phyloP scores from a whole-genome alignment of 1,140 invertebrate species.

The Calephelis nemesis region DNA sequence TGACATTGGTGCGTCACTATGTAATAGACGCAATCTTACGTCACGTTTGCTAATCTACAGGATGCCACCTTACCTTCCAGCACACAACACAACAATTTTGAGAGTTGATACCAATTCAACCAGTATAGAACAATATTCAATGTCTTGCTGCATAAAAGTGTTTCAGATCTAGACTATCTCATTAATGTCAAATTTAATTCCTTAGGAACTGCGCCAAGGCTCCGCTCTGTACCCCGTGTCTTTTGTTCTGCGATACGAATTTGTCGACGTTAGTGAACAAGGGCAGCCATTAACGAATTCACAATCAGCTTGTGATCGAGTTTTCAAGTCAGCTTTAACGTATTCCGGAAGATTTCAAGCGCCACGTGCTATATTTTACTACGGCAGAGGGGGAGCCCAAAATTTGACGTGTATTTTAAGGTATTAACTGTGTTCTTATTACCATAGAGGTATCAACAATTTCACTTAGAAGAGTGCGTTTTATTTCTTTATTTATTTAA shows the following conservation, averaged over 20 bases:
- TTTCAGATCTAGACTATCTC: background rate
- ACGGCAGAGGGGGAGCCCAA: conserved; percentile 87
- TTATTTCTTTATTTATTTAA: too few species aligned
- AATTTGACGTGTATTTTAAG: conserved; percentile 86
- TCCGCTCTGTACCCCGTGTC: conserved; percentile 88
- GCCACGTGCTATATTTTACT: conserved; percentile 89
- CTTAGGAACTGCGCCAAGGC: conserved; percentile 85
- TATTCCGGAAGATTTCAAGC: conserved; percentile 85
- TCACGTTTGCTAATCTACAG: too few species aligned
- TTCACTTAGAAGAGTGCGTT: too few species aligned
- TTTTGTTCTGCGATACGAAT: conserved; percentile 89
- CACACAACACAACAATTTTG: too few species aligned
- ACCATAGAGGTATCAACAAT: too few species aligned
- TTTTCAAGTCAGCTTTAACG: conserved; percentile 78
- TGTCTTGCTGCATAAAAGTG: too few species aligned
- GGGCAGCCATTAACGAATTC: conserved; percentile 78
- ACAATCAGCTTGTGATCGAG: conserved; percentile 81
- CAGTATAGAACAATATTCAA: too few species aligned
- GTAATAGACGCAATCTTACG: too few species aligned
- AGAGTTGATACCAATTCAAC: too few species aligned
- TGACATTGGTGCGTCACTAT: too few species aligned
- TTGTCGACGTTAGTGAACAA: conserved; percentile 84
- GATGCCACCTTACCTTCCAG: too few species aligned
- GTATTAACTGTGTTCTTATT: conserved; percentile 35
- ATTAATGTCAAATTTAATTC: conserved; percentile 29